Base-by-base conservation (phyloP, 2,888 invertebrate genomes). In the Erpobdella octoculata region DNA sequence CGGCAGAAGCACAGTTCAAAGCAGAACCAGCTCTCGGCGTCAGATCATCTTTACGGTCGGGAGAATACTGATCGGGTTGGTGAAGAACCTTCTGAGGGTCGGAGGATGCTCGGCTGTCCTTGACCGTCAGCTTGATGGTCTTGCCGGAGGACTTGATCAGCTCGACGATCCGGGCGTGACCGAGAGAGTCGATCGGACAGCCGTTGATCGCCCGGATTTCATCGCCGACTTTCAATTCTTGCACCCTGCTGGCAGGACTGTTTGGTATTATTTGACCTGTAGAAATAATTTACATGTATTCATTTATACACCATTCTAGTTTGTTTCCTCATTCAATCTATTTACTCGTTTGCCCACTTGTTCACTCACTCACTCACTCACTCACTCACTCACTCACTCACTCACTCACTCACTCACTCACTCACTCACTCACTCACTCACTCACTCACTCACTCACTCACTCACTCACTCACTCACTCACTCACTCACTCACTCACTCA, bases 131-230 rank as follows among this genome's bases (percentile, higher is more conserved):
- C 0, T 92, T 91, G 73, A 96, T 93, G 67, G 90, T 88, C 76
- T 91, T 88, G 33, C 96, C 96, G 0, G 95, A 94, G 81, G 92
- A 93, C 84, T 96, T 97, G 80, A 97, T 97, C 74, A 97, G 88
- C 81, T 93, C 93, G 2, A 97, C 96, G 73, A 97, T 94, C 80
- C 96, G 94, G 38, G 94, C 94, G 81, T 97, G 97, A 77, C 91
- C 91, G 83, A 96, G 88, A 80, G 36, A 35, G 31, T 91, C 90
- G 76, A 97, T 94, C 79, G 92, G 90, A 70, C 90, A 89, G 74
- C 90, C 90, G 86, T 97, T 97, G 53, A 97, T 96, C 66, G 94
- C 93, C 67, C 96, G 87, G 76, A 97, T 96, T 70, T 92, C 90
- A 86, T 97, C 96, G 0, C 96, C 95, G 6, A 97, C 91, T 81